These are phyloP conservation scores for Drusus annulatus DNA, from an alignment of 1,140 invertebrate species.

Conservation along the genomic window DNA sequence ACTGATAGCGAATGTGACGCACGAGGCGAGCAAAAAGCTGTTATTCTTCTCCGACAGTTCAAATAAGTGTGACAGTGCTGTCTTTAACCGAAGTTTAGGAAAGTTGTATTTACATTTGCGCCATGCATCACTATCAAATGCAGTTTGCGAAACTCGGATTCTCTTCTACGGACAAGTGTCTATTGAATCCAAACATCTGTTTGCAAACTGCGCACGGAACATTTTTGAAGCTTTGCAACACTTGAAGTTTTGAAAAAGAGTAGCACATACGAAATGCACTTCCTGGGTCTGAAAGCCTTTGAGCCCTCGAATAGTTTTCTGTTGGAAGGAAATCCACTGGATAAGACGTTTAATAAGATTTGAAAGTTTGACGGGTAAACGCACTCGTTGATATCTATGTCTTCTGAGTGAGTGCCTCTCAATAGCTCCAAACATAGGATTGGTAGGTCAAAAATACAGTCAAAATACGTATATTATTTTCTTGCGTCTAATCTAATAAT, in stretches of 20 bases:
- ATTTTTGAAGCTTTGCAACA: conserved; percentile 55
- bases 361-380: conserved; percentile 1
- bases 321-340: conserved; percentile 8
- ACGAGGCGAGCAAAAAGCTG: background rate
- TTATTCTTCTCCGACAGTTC: conserved; percentile 24
- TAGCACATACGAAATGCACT: conserved; percentile 33
- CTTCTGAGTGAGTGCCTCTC: too few relatives aligned
- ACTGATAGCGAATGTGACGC: background rate
- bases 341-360: conserved; percentile 27
- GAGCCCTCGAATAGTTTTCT: conserved; percentile 29
- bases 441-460: too few relatives aligned
- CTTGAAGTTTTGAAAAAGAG: conserved; percentile 48
- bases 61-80: conserved; percentile 41
- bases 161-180: conserved; percentile 40
- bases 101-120: conserved; percentile 40
- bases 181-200: conserved; percentile 59
- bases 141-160: conserved; percentile 42
- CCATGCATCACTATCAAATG: conserved; percentile 39
- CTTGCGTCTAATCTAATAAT: too few relatives aligned
- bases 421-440: too few relatives aligned
- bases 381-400: too few relatives aligned
- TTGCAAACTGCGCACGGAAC: conserved; percentile 43
- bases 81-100: conserved; percentile 43
- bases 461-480: too few relatives aligned
- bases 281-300: conserved; percentile 34